Evolutionary conservation across 2,113 vertebrate genomes (phyloP).

Genomic region (Egretta garzetta): DNA sequence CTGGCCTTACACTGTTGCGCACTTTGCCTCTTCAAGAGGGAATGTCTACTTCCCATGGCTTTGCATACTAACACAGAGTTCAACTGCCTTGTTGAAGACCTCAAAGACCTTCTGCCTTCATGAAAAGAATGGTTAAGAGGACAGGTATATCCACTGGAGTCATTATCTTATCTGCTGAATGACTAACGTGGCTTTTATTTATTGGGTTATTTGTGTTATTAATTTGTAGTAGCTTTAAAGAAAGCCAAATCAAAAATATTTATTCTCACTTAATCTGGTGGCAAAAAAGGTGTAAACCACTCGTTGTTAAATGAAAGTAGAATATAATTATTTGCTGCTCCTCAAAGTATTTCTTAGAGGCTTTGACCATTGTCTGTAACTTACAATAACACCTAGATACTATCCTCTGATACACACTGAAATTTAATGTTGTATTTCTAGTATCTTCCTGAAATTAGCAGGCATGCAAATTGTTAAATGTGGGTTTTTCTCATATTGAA

Average conservation of each 20-base stretch:
- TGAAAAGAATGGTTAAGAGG: conserved; percentile 18
- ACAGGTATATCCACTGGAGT: conserved; percentile 61
- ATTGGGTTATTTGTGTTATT: conserved; percentile 39
- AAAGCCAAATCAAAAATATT: conserved; percentile 16
- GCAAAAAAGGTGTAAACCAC: conserved; percentile 27
- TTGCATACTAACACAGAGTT: conserved; percentile 37
- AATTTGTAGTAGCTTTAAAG: conserved; percentile 31
- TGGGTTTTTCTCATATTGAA: background rate
- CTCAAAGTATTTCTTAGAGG: background rate
- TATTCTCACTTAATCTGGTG: background rate
- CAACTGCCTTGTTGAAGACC: background rate
- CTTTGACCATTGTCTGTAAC: background rate
- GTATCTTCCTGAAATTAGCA: background rate
- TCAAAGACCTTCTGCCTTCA: conserved; percentile 13
- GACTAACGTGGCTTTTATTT: conserved; percentile 25
- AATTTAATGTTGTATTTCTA: background rate
- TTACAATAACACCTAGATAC: background rate
- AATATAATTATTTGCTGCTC: conserved; percentile 38
- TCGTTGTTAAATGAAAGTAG: conserved; percentile 11
- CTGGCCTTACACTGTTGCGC: conserved; percentile 30
- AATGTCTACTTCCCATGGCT: conserved; percentile 26
- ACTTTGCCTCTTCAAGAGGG: background rate
- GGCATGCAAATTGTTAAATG: background rate
- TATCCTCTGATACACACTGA: background rate
- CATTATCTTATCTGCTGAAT: background rate